phyloP scores from a whole-genome alignment of 2,113 vertebrate species.

The Callithrix jacchus region DNA sequence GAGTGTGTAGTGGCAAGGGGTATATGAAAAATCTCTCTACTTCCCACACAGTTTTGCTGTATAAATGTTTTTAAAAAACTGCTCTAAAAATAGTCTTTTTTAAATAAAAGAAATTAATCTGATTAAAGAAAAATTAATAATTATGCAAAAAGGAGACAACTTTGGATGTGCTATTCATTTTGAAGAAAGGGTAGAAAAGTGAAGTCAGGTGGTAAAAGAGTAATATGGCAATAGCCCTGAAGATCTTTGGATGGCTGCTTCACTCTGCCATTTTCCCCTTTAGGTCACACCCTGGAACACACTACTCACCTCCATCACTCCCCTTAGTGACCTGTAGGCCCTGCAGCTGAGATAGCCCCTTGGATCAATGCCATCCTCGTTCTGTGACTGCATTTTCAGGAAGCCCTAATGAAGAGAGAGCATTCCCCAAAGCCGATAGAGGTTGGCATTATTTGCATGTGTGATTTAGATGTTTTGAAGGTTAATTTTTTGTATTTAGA shows the following conservation, averaged over 20 bases:
- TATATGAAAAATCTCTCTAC: background rate
- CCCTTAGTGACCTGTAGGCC: too few species aligned
- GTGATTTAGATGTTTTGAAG: background rate
- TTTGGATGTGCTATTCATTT: background rate
- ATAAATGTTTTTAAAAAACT: background rate
- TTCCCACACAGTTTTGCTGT: background rate
- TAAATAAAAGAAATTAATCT: background rate
- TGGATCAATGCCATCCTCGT: background rate
- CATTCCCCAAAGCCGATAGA: background rate
- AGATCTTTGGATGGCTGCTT: background rate
- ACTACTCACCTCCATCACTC: background rate
- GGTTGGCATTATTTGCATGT: background rate
- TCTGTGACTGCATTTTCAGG: background rate
- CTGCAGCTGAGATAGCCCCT: background rate
- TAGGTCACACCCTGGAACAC: rapidly evolving
- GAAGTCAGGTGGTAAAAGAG: background rate
- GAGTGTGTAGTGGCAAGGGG: background rate
- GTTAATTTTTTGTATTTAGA: background rate
- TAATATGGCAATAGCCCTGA: background rate
- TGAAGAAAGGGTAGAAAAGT: background rate
- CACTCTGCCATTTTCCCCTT: background rate
- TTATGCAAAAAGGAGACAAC: background rate
- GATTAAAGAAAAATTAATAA: background rate
- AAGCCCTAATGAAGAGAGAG: background rate
- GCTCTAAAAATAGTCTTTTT: background rate